These are phyloP conservation scores for Netelia inedita DNA, from an alignment of 2,888 invertebrate genomes.

Conservation along the genomic window DNA sequence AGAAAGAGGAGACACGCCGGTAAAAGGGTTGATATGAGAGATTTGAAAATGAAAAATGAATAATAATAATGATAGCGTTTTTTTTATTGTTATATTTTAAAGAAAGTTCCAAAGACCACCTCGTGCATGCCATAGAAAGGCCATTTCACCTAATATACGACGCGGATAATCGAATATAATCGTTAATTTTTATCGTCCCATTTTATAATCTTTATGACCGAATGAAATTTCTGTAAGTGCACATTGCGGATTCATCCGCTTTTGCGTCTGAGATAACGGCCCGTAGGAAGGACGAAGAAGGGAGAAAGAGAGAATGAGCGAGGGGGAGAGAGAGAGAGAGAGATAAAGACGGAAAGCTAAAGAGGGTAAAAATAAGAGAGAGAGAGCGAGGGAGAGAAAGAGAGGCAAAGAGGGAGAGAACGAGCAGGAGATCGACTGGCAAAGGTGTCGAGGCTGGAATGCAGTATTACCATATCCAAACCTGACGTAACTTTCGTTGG, in stretches of 20 bases:
- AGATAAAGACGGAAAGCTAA: constrained; percentile 47
- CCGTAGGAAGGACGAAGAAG: constrained; percentile 68
- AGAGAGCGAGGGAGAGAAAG: constrained; percentile 55
- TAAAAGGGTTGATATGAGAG: constrained; percentile 2
- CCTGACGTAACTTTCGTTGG: constrained; percentile 83
- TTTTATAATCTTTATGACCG: constrained; percentile 64
- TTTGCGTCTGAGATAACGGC: constrained; percentile 66
- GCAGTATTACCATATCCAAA: constrained; percentile 82
- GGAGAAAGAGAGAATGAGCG: constrained; percentile 47
- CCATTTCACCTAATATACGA: constrained; percentile 67
- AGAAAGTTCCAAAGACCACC: constrained; percentile 14
- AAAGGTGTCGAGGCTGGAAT: constrained; percentile 79
- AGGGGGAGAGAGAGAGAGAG: constrained; percentile 52
- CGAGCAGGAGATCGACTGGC: constrained; percentile 68
- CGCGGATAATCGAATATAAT: constrained; percentile 67
- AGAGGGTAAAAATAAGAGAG: constrained; percentile 39
- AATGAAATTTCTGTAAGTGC: constrained; percentile 65
- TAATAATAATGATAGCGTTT: not conserved
- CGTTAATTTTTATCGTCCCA: constrained; percentile 62
- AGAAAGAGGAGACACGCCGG: constrained; percentile 41
- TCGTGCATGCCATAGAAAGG: constrained; percentile 19
- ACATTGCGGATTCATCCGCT: constrained; percentile 61
- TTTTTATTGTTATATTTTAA: not conserved
- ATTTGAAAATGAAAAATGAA: not conserved
- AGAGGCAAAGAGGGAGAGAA: constrained; percentile 52